These are phyloP conservation scores for Coryphaenoides rupestris DNA, from an alignment of 2,113 vertebrate species.

Conservation along the genomic window DNA sequence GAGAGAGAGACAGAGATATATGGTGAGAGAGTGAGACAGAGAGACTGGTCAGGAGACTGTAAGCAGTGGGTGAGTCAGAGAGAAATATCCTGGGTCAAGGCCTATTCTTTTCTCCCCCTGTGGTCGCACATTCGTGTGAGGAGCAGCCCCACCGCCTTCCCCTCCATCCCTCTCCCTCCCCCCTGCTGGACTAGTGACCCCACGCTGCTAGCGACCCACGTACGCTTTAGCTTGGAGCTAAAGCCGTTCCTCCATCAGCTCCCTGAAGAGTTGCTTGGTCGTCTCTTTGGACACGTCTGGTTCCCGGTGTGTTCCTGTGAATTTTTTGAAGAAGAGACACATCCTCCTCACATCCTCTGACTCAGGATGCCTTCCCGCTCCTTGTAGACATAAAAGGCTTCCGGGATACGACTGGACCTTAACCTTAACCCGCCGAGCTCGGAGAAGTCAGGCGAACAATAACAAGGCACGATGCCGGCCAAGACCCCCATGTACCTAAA, in stretches of 20 bases:
- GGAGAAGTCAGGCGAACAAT: constrained; percentile 9
- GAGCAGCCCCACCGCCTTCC: constrained; percentile 9
- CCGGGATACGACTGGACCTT: constrained; percentile 9
- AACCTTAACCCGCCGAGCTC: not conserved
- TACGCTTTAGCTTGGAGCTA: constrained; percentile 18
- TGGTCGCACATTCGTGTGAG: constrained; percentile 54
- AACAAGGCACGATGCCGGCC: constrained; percentile 70
- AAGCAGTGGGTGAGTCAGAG: too few relatives aligned
- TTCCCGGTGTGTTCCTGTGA: too few relatives aligned
- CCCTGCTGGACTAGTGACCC: not conserved
- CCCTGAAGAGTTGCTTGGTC: too few relatives aligned
- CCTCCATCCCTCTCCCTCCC: not conserved
- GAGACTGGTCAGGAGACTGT: too few relatives aligned
- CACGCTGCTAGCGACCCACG: constrained; percentile 29
- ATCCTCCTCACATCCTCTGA: too few relatives aligned
- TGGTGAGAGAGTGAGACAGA: constrained; percentile 34
- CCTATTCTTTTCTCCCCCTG: constrained; percentile 21
- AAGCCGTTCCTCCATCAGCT: not conserved
- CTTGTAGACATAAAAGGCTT: too few relatives aligned
- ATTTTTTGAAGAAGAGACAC: too few relatives aligned
- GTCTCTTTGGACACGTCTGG: too few relatives aligned
- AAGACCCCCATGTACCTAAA: constrained; percentile 83
- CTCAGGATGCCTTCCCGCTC: too few relatives aligned
- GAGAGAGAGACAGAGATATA: constrained; percentile 27
- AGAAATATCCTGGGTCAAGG: constrained; percentile 46